Evolutionary conservation across 2,797 vertebrate species (phyloP), one percentile per base, ranked within the genome.

Genomic region (Sebastolobus alascanus): DNA sequence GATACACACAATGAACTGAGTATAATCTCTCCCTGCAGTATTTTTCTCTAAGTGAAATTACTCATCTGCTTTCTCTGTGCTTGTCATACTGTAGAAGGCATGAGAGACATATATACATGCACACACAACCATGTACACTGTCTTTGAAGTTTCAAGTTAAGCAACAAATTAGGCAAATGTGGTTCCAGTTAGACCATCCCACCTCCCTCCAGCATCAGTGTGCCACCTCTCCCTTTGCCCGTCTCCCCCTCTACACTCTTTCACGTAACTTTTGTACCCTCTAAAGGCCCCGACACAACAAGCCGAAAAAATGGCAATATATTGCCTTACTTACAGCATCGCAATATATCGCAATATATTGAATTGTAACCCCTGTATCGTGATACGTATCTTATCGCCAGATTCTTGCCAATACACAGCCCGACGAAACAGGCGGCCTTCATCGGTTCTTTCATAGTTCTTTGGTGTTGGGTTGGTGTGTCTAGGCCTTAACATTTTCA

Each of bases 121-220:
- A 78, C 46, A 69, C 55, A 68, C 20, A 70, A 29, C 31, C 27
- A 50, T 46, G 63, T 25, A 69, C 13, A 31, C 1, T 16, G 29
- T 64, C 77, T 83, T 74, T 83, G 58, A 84, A 40, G 22, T 70
- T 65, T 72, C 1, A 56, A 80, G 58, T 4, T 37, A 77, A 65
- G 55, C 38, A 43, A 40, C 13, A 38, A 40, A 72, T 78, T 43
- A 79, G 66, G 59, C 14, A 73, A 73, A 83, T 75, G 64, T 31
- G 14, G 37, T 59, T 31, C 20, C 38, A 69, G 40, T 67, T 25
- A 8, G 35, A 58, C 25, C 14, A 16, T 27, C 50, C 38, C 33
- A 46, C 35, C 59, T 56, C n/a, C 64, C 35, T 22, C 33, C 27
- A 22, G 67, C 37, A 54, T 75, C 33, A 56, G 5, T n/a, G 46